A percentile compares a stretch with the other conserved stretches of the same genome.
Conservation (phyloP, 2,113 vertebrate species). For the Phrynosoma platyrhinos region DNA sequence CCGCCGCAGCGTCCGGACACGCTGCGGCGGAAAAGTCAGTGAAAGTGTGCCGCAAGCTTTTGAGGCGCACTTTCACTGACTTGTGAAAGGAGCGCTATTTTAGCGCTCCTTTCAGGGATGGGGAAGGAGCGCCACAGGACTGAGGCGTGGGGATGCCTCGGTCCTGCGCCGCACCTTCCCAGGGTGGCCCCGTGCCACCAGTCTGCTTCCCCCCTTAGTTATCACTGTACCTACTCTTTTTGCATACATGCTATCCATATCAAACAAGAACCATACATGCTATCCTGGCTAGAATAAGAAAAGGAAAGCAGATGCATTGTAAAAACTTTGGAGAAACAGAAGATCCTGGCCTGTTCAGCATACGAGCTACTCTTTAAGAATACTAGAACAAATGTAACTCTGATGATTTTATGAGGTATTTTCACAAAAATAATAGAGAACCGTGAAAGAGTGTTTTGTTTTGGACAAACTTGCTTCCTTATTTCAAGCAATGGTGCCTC, state of each 20-base stretch:
- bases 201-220: too few relatives aligned
- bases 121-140: too few relatives aligned
- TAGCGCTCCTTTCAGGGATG: too few relatives aligned
- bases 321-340: neutral
- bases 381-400: neutral
- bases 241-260: neutral
- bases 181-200: too few relatives aligned
- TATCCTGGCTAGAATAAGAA: neutral
- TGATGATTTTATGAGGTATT: conserved; percentile 3
- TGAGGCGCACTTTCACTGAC: too few relatives aligned
- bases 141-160: too few relatives aligned
- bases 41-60: too few relatives aligned
- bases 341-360: neutral
- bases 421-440: neutral
- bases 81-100: too few relatives aligned
- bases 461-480: neutral
- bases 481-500: neutral
- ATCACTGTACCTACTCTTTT: neutral
- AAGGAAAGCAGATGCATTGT: neutral
- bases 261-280: neutral
- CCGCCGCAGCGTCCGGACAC: too few relatives aligned
- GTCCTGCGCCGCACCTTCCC: too few relatives aligned
- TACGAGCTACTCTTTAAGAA: neutral
- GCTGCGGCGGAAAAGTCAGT: too few relatives aligned
- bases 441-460: neutral